Evolutionary conservation across 2,797 vertebrate species (phyloP).

Genomic region (Gallinago solitaria): DNA sequence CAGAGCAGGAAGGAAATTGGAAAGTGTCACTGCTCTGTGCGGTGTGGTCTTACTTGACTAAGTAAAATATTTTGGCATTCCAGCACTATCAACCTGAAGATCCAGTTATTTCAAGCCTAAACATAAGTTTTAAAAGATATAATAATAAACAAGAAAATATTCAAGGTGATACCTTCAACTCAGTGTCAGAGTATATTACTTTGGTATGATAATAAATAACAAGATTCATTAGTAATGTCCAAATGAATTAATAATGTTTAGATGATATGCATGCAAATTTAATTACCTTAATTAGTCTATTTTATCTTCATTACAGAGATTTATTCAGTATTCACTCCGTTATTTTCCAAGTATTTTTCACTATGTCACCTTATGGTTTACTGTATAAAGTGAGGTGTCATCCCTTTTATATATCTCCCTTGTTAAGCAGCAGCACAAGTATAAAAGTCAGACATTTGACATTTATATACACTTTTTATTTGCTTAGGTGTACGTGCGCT

Average conservation of each 20-base stretch:
- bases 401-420: not conserved
- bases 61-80: not conserved
- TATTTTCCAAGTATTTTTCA: not conserved
- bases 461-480: not conserved
- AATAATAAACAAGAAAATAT: not conserved
- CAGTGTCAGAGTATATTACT: not conserved
- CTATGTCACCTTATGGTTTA: not conserved
- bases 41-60: not conserved
- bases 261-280: not conserved
- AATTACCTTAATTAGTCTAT: not conserved
- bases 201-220: not conserved
- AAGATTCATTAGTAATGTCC: not conserved
- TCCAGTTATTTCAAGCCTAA: not conserved
- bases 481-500: slow-evolving; percentile 90
- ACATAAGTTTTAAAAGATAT: not conserved
- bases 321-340: not conserved
- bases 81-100: not conserved
- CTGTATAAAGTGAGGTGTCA: not conserved
- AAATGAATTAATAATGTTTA: not conserved
- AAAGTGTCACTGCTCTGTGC: not conserved
- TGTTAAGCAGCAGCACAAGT: not conserved
- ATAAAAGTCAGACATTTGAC: not conserved
- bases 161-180: not conserved
- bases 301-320: not conserved
- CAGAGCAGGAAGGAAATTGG: not conserved